Base-by-base conservation (phyloP, 2,113 vertebrate genomes). In the Halcyon senegalensis region DNA sequence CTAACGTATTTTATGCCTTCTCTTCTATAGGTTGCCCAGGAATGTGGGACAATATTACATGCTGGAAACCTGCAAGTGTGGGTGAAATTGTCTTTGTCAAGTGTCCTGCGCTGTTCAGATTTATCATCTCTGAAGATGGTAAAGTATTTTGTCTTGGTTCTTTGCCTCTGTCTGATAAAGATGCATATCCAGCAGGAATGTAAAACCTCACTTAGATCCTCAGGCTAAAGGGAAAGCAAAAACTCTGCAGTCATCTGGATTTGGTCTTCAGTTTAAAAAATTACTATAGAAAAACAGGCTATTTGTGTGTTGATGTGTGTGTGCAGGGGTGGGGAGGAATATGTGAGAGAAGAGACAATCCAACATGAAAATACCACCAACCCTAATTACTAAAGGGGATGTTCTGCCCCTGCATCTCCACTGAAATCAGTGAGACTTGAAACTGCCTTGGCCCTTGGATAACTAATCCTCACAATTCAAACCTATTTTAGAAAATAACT, bases 11-110 rank as follows among this genome's bases (percentile, higher is more conserved):
- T 84, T 75, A 18, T 87, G 35, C 6, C 8, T 83, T 78, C 13
- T 74, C 16, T 87, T 53, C 58, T 53, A 1, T 83, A 99, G 99
- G 96, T 37, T 99, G 99, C 91, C 98, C 98, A 0, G 99, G 99
- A 97, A 98, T 99, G 98, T 99, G 99, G 99, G 99, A 99, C 93
- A 99, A 99, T 50, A 98, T 99, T 92, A 99, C 99, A 0, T 99
- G 99, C 87, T 99, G 99, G 99, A 98, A 99, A 97, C 98, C 98
- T 1, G 98, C 99, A 28, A 97, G 68, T 0, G 91, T 99, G 6
- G 99, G 99, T 0, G 98, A 99, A 79, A 98, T 99, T 0, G 99
- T 99, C 74, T 97, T 98, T 43, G 99, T 99, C 88, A 99, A 97
- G 96, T 99, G 99, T 92, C 99, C 99, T 0, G 99, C 99, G 13